Percentiles rank a stretch among this genome's conserved stretches.
Conservation (phyloP, 2,797 vertebrate genomes). For the Sebastes itinus region DNA sequence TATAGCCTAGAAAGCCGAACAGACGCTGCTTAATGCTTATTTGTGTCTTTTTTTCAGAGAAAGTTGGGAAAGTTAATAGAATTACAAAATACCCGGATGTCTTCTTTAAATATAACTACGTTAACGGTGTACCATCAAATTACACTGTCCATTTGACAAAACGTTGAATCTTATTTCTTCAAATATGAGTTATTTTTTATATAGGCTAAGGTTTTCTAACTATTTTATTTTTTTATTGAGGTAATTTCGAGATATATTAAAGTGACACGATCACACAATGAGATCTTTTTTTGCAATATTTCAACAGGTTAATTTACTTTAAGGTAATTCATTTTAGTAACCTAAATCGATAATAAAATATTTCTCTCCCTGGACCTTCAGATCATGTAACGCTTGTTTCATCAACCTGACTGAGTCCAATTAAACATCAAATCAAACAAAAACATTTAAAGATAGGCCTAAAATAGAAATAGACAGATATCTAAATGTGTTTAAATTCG, state of each 20-base stretch:
- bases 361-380: neutral
- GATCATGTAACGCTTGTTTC: neutral
- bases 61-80: neutral
- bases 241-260: neutral
- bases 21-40: neutral
- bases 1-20: constrained; percentile 67
- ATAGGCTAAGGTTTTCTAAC: neutral
- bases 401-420: neutral
- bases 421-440: neutral
- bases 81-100: neutral
- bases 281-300: neutral
- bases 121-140: neutral
- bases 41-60: neutral
- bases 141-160: neutral
- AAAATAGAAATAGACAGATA: neutral
- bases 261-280: neutral
- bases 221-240: neutral
- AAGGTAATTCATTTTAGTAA: neutral
- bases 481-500: neutral
- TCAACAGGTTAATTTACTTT: neutral
- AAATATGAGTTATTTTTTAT: neutral
- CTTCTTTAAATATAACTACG: neutral
- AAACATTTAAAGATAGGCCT: neutral
- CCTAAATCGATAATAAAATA: neutral
- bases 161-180: neutral